Evolutionary conservation across 2,113 vertebrate genomes (phyloP).

Genomic region (Ciconia stormi): DNA sequence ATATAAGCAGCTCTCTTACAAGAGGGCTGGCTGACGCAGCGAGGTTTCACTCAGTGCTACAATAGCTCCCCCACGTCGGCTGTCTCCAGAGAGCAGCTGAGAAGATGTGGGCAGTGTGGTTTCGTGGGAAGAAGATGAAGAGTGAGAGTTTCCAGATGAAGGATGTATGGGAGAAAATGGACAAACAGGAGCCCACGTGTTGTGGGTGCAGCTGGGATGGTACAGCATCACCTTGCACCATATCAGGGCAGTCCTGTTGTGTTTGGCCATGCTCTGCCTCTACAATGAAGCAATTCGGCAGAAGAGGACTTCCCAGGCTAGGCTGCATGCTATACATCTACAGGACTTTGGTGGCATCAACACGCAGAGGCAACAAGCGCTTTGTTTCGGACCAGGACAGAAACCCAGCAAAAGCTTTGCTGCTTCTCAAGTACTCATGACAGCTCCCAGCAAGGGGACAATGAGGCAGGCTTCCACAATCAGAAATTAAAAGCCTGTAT

Average conservation of each 20-base stretch:
- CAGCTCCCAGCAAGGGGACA: background rate
- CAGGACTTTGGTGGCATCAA: background rate
- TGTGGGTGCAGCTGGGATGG: background rate
- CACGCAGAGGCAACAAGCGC: background rate
- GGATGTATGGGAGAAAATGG: fast-evolving
- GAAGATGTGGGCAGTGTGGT: background rate
- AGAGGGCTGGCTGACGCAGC: background rate
- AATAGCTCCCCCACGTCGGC: background rate
- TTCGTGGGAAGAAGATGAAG: background rate
- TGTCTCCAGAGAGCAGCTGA: background rate
- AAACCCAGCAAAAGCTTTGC: background rate
- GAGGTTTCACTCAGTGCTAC: background rate
- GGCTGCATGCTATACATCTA: background rate
- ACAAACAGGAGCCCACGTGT: background rate
- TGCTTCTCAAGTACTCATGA: background rate
- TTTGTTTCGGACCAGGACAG: background rate
- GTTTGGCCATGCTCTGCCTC: background rate
- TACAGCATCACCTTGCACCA: background rate
- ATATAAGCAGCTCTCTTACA: background rate
- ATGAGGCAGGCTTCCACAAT: background rate
- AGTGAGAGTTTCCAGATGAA: background rate
- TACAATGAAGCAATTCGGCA: background rate
- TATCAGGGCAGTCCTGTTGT: background rate
- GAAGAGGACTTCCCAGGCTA: background rate
- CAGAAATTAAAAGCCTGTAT: background rate